phyloP scores from a whole-genome alignment of 2,113 vertebrate species.

The Pycnonotus jocosus region DNA sequence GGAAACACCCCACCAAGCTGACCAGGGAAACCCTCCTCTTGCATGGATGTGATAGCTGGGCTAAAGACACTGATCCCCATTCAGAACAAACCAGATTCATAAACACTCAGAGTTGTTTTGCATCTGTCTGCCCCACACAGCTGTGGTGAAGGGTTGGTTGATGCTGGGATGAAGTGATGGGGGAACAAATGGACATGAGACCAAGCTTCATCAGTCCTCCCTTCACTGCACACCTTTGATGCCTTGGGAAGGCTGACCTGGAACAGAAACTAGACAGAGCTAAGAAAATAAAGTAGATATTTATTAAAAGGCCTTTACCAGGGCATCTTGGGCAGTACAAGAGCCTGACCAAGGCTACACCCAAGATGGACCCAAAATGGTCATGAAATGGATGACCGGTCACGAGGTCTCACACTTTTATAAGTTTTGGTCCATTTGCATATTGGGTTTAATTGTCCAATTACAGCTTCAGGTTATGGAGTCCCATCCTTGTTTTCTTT shows the following conservation, averaged over 20 bases:
- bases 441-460: background rate
- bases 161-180: background rate
- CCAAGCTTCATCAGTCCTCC: background rate
- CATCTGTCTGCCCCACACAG: background rate
- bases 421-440: background rate
- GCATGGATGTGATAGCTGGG: background rate
- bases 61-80: background rate
- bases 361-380: background rate
- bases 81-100: background rate
- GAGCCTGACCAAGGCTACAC: background rate
- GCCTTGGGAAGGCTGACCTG: background rate
- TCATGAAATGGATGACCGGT: background rate
- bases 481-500: background rate
- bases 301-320: background rate
- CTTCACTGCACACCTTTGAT: background rate
- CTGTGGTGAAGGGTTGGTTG: background rate
- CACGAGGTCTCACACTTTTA: background rate
- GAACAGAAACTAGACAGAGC: background rate
- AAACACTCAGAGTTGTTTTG: background rate
- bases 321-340: background rate
- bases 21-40: background rate
- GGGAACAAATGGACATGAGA: fast-evolving
- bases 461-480: background rate
- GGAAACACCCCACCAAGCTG: background rate
- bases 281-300: background rate